Evolutionary conservation across 2,888 invertebrate species (phyloP).

Genomic region (Malacosoma neustria): DNA sequence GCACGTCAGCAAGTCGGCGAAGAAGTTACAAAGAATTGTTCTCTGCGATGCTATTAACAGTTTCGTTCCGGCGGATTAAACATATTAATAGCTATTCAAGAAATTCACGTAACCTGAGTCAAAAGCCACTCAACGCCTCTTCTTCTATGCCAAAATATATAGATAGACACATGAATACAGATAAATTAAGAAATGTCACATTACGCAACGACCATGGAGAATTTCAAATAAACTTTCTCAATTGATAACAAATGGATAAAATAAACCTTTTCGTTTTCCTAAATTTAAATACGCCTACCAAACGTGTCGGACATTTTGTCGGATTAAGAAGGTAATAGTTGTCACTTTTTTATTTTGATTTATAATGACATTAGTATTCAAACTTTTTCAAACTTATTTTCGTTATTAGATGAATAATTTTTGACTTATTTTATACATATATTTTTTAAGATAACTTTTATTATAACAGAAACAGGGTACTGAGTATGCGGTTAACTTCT

Average conservation of each 20-base stretch:
- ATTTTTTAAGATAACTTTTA: no score
- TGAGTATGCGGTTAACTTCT: no score
- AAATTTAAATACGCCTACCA: conserved; percentile 15
- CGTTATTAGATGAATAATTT: no score
- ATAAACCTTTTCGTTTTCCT: conserved; percentile 11
- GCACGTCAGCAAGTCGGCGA: no score
- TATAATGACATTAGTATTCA: not conserved
- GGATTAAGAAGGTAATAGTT: not conserved
- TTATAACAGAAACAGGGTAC: no score
- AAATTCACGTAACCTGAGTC: not conserved
- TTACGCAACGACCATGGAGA: not conserved
- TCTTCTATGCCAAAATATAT: not conserved
- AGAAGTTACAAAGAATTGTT: no score
- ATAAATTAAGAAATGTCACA: conserved; percentile 1
- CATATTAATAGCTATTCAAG: no score
- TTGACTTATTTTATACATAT: no score
- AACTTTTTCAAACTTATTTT: no score
- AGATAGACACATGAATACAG: not conserved
- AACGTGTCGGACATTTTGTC: conserved; percentile 10
- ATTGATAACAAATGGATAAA: conserved; percentile 1
- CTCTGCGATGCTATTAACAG: no score
- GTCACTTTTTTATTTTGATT: not conserved
- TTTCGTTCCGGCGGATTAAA: no score
- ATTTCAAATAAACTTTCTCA: conserved; percentile 11
- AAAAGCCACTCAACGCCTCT: not conserved